Conservation (phyloP, 2,797 vertebrate genomes). For the Parambassis ranga region DNA sequence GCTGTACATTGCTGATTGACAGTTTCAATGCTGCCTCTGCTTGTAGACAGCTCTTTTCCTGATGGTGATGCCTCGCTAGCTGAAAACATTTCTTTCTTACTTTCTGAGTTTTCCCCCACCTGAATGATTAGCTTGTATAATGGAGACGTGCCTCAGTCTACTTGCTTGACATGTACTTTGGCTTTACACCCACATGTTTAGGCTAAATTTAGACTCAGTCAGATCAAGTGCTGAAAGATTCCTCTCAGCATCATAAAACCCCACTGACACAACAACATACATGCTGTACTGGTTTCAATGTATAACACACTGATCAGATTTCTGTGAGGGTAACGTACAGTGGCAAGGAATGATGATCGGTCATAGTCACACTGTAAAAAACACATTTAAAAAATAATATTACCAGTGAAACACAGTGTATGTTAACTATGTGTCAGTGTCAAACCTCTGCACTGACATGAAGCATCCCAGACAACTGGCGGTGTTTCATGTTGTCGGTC, state of each 20-base stretch:
- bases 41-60: not conserved
- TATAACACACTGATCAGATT: not conserved
- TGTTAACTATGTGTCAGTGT: not conserved
- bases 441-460: not conserved
- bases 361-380: not conserved
- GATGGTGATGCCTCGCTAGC: not conserved
- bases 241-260: slow-evolving; percentile 28
- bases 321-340: not conserved
- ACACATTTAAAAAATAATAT: not conserved
- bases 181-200: slow-evolving; percentile 13
- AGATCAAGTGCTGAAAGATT: slow-evolving; percentile 30
- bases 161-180: slow-evolving; percentile 5
- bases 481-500: too few species aligned
- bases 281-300: slow-evolving; percentile 11
- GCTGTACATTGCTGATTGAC: not conserved
- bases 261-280: slow-evolving; percentile 11
- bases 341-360: not conserved
- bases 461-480: too few species aligned
- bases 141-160: slow-evolving; percentile 14
- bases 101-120: not conserved
- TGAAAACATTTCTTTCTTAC: not conserved
- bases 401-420: too few species aligned
- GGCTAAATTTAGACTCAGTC: slow-evolving; percentile 53
- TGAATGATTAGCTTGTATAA: not conserved
- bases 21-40: not conserved